These are phyloP conservation scores for Tipula confusa DNA, from an alignment of 2,888 invertebrate species.

Conservation along the genomic window DNA sequence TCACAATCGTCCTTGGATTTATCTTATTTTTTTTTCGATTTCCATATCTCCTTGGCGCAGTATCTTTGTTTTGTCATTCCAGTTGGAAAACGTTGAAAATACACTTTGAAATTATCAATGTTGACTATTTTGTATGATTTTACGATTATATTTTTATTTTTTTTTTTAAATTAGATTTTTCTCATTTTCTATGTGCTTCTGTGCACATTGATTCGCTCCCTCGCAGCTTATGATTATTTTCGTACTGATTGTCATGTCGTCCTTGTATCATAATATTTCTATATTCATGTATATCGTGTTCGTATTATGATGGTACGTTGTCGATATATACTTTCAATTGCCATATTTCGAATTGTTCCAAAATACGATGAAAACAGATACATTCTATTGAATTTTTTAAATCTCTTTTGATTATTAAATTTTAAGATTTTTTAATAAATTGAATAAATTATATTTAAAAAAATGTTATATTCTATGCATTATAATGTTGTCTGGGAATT, in stretches of 20 bases:
- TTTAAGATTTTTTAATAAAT: too few species aligned
- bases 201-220: not conserved
- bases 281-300: not conserved
- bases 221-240: not conserved
- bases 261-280: not conserved
- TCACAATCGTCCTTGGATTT: not conserved
- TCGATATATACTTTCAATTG: not conserved
- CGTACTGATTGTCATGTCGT: not conserved
- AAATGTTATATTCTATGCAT: too few species aligned
- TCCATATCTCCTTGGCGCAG: too few species aligned
- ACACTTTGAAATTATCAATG: not conserved
- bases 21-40: not conserved
- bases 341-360: not conserved
- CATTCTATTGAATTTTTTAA: not conserved
- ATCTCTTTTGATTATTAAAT: too few species aligned
- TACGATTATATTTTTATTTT: not conserved
- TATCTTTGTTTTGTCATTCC: not conserved
- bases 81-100: not conserved
- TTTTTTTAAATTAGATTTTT: not conserved
- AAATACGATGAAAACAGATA: not conserved
- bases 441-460: too few species aligned
- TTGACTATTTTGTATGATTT: not conserved
- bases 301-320: not conserved
- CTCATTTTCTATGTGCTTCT: not conserved
- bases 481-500: too few species aligned